phyloP scores from a whole-genome alignment of 2,797 vertebrate genomes.

The Zonotrichia albicollis region DNA sequence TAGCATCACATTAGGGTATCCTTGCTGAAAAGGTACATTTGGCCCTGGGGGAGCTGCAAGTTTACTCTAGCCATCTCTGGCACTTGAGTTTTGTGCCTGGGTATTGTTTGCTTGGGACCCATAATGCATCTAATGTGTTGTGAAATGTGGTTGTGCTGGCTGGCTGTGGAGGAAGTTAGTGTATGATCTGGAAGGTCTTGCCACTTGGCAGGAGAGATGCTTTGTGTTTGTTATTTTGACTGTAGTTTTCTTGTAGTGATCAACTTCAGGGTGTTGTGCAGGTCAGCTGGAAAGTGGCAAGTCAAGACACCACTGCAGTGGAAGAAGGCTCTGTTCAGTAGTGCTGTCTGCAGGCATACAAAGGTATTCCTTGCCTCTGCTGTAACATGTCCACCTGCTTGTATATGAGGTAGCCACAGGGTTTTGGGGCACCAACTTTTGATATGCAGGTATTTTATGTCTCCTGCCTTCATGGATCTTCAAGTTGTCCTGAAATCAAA shows the following conservation, averaged over 20 bases:
- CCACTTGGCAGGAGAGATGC: neutral
- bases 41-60: neutral
- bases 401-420: neutral
- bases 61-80: neutral
- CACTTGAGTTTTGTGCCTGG: neutral
- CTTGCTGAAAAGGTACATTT: neutral
- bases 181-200: neutral
- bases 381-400: accelerated
- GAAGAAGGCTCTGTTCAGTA: neutral
- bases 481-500: neutral
- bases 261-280: neutral
- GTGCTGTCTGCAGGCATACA: neutral
- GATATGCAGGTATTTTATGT: neutral
- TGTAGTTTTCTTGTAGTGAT: neutral
- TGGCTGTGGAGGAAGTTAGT: neutral
- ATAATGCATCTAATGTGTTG: neutral
- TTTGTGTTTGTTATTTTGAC: neutral
- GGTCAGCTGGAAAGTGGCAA: neutral
- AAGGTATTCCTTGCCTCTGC: neutral
- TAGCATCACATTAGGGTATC: neutral
- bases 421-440: neutral
- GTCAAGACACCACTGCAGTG: neutral
- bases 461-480: neutral
- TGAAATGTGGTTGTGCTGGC: neutral
- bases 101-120: neutral